Evolutionary conservation across 2,888 invertebrate species (phyloP).

Genomic region (Abscondita cerata): DNA sequence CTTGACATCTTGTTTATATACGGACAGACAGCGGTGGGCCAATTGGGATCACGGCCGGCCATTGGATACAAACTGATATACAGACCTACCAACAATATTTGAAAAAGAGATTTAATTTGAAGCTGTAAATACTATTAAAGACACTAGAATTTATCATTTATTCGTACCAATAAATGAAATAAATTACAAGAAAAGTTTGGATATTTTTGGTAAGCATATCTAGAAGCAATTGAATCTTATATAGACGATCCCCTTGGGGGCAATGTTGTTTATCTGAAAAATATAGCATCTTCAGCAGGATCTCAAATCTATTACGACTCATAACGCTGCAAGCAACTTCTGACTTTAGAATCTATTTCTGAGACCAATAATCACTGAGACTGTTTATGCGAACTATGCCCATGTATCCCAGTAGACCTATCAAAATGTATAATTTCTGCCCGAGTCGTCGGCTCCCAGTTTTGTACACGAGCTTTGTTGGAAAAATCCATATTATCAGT

Average conservation of each 20-base stretch:
- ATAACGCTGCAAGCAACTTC: neutral
- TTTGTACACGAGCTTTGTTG: neutral
- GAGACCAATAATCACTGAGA: neutral
- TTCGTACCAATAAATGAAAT: no score
- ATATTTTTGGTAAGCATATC: neutral
- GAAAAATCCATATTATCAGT: neutral
- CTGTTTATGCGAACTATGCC: neutral
- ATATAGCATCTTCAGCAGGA: neutral
- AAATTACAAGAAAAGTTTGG: no score
- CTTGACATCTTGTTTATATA: no score
- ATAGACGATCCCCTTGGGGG: neutral
- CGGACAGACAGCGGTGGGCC: no score
- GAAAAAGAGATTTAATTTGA: no score
- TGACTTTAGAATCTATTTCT: neutral
- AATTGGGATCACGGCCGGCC: no score
- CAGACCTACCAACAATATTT: no score
- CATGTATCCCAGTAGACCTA: neutral
- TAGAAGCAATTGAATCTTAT: neutral
- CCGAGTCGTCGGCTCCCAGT: no score
- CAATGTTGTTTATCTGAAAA: neutral
- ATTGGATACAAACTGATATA: no score
- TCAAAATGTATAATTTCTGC: no score
- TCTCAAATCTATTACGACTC: neutral
- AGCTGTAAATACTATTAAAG: no score
- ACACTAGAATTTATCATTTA: no score